Percentiles rank a stretch among this genome's conserved stretches.
phyloP scores from a whole-genome alignment of 2,797 vertebrate genomes.

The Sarcophilus harrisii region DNA sequence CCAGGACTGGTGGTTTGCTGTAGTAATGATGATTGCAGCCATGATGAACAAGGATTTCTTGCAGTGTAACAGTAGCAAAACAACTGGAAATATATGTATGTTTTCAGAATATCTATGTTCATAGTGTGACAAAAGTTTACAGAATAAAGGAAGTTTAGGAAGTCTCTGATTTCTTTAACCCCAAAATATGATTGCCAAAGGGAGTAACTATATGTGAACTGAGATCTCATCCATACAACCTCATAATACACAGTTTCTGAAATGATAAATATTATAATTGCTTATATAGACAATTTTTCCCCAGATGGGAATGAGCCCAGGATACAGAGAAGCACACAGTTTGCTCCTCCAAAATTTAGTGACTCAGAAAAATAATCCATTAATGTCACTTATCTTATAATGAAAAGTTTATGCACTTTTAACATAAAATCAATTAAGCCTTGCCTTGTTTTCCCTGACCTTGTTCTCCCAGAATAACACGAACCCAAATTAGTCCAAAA shows the following conservation, averaged over 20 bases:
- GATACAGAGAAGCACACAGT: too few relatives aligned
- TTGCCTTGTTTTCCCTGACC: conserved; percentile 5
- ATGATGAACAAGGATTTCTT: neutral
- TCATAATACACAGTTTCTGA: neutral
- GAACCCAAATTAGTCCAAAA: neutral
- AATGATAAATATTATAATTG: rapidly evolving
- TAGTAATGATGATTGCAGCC: conserved; percentile 34
- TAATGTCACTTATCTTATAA: neutral
- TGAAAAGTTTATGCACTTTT: neutral
- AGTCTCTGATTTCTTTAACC: conserved; percentile 6
- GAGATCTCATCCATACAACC: neutral
- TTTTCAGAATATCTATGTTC: neutral
- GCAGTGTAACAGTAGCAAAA: neutral
- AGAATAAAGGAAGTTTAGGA: rapidly evolving
- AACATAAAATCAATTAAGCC: neutral
- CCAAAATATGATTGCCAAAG: neutral
- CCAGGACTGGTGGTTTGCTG: conserved; percentile 51
- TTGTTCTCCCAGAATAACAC: neutral
- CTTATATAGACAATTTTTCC: rapidly evolving
- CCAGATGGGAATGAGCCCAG: rapidly evolving
- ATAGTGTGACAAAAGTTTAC: neutral
- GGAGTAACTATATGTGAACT: neutral
- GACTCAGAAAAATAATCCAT: neutral
- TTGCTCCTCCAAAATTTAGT: neutral
- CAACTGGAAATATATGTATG: neutral